Conservation (phyloP, 2,888 invertebrate species). For the Cataglyphis rosenhaueri region DNA sequence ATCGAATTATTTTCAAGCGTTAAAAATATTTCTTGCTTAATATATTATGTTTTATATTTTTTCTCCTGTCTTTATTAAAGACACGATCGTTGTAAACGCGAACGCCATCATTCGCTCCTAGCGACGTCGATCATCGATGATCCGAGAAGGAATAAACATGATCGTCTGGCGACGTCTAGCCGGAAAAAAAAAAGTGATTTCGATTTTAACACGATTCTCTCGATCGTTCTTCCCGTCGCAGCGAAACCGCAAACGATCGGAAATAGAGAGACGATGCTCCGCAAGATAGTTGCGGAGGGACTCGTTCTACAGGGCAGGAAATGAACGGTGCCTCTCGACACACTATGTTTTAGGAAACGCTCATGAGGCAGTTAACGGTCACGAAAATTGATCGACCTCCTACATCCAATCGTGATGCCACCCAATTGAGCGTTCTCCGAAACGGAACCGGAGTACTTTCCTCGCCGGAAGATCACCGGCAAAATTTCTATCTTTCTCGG, state of each 20-base stretch:
- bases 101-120: background rate
- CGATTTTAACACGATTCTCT: slow-evolving; percentile 53
- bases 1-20: background rate
- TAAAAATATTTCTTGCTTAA: background rate
- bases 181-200: slow-evolving; percentile 35
- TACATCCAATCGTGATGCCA: slow-evolving; percentile 31
- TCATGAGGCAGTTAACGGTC: slow-evolving; percentile 71
- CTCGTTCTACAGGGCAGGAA: slow-evolving; percentile 66
- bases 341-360: slow-evolving; percentile 76
- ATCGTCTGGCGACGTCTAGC: slow-evolving; percentile 41
- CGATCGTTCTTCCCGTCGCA: slow-evolving; percentile 33
- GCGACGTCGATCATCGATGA: slow-evolving; percentile 13
- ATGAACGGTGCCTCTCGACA: slow-evolving; percentile 71
- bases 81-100: background rate
- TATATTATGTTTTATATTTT: background rate
- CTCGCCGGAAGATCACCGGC: background rate
- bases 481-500: slow-evolving; percentile 15
- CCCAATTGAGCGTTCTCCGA: slow-evolving; percentile 25
- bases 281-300: slow-evolving; percentile 65
- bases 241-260: slow-evolving; percentile 81
- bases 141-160: slow-evolving; percentile 19
- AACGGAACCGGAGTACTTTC: slow-evolving; percentile 14
- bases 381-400: slow-evolving; percentile 76
- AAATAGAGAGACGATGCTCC: slow-evolving; percentile 77
- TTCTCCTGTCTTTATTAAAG: background rate